Evolutionary conservation across 2,797 vertebrate genomes (phyloP).

Genomic region (Anguilla megastoma): DNA sequence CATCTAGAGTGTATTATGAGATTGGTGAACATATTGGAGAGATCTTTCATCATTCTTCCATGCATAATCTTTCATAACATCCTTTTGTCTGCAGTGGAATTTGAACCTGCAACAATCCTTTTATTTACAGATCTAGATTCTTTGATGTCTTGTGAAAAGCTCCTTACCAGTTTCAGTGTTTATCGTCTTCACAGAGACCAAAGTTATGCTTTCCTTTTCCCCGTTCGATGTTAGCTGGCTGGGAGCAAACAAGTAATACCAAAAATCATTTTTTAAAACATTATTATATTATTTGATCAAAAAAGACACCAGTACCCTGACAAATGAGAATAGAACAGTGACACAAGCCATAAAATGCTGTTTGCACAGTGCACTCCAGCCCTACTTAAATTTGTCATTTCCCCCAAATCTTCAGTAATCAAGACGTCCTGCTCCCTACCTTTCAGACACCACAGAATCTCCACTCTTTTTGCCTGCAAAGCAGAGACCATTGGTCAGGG

Average conservation of each 20-base stretch:
- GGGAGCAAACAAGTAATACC: conserved; percentile 10
- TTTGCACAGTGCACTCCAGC: not conserved
- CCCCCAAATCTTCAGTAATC: not conserved
- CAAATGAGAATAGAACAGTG: not conserved
- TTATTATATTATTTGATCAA: not conserved
- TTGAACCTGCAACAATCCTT: not conserved
- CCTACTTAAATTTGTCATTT: not conserved
- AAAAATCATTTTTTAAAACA: not conserved
- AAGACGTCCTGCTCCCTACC: conserved; percentile 41
- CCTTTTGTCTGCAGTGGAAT: not conserved
- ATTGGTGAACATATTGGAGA: not conserved
- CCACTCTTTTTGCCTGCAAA: conserved; percentile 50
- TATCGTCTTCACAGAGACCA: conserved; percentile 54
- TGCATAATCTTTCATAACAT: not conserved
- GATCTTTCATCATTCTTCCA: not conserved
- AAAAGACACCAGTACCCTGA: not conserved
- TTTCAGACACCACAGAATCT: conserved; percentile 51
- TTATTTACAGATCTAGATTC: not conserved
- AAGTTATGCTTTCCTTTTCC: conserved; percentile 54
- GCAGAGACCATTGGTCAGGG: conserved; percentile 25
- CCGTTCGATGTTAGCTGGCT: conserved; percentile 42
- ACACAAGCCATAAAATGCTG: not conserved
- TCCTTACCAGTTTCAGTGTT: conserved; percentile 52
- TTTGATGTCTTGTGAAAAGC: not conserved
- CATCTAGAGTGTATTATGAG: not conserved